Percentiles rank a stretch among this genome's conserved stretches.
phyloP scores from a whole-genome alignment of 1,140 invertebrate species.

The Plodia interpunctella region DNA sequence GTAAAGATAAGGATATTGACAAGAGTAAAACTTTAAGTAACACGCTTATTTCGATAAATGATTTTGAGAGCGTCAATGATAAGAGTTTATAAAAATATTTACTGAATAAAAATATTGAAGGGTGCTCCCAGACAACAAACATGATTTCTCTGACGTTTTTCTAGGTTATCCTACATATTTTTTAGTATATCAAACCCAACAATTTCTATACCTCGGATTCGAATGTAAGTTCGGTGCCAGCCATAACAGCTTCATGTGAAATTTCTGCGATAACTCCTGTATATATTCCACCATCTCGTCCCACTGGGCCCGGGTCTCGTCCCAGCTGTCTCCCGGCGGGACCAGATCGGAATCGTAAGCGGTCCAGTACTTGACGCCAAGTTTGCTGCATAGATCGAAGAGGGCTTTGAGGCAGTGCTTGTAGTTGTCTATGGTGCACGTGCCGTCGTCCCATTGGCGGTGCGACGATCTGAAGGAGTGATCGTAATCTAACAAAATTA shows the following conservation, averaged over 20 bases:
- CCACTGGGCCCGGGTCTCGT: slow-evolving; percentile 77
- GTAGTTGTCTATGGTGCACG: slow-evolving; percentile 78
- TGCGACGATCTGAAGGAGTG: slow-evolving; percentile 63
- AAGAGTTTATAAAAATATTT: too few species aligned
- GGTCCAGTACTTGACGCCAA: slow-evolving; percentile 81
- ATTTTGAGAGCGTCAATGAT: too few species aligned
- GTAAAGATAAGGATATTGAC: too few species aligned
- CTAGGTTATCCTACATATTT: too few species aligned
- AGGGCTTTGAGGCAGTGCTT: slow-evolving; percentile 79
- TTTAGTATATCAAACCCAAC: too few species aligned
- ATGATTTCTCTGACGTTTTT: too few species aligned
- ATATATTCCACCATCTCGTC: slow-evolving; percentile 80
- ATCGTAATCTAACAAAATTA: slow-evolving; percentile 79
- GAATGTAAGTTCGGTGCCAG: slow-evolving; percentile 80
- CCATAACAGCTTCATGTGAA: slow-evolving; percentile 81
- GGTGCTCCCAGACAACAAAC: too few species aligned
- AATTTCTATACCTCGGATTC: slow-evolving; percentile 77
- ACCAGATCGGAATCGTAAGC: slow-evolving; percentile 79
- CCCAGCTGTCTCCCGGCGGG: slow-evolving; percentile 69
- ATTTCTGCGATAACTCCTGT: slow-evolving; percentile 76
- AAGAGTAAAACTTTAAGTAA: too few species aligned
- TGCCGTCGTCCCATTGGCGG: slow-evolving; percentile 79
- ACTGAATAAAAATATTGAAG: too few species aligned
- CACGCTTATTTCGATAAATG: too few species aligned
- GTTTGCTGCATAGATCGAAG: slow-evolving; percentile 81